phyloP scores from a whole-genome alignment of 2,888 invertebrate genomes.

The Empis livida region DNA sequence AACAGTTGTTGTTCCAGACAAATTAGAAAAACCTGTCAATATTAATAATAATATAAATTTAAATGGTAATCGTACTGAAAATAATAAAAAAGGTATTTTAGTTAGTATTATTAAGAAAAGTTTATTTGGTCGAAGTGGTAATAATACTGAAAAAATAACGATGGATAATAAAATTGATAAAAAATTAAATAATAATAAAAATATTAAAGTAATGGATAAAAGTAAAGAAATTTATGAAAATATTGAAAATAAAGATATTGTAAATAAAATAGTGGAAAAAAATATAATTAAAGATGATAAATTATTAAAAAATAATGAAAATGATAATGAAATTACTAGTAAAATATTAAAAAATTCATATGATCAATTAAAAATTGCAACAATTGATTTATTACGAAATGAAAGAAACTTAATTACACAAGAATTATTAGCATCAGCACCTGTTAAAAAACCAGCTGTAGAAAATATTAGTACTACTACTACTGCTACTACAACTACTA shows the following conservation, averaged over 20 bases:
- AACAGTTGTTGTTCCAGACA: no score
- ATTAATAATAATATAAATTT: background rate
- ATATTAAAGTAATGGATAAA: background rate
- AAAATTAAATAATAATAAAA: background rate
- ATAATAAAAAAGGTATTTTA: background rate
- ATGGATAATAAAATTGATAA: background rate
- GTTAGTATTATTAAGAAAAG: constrained; percentile 2
- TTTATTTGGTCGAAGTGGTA: background rate
- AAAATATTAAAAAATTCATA: background rate
- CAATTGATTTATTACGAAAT: background rate
- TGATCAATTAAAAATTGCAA: background rate
- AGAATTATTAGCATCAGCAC: background rate
- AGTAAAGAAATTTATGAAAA: background rate
- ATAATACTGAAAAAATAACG: background rate
- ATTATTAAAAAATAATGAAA: background rate
- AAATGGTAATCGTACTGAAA: background rate
- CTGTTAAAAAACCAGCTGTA: no score
- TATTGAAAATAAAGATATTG: background rate
- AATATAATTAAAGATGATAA: background rate
- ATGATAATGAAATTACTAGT: background rate
- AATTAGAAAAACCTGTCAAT: background rate
- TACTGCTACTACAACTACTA: no score
- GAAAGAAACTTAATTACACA: background rate
- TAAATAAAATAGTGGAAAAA: background rate
- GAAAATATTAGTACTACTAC: no score